Evolutionary conservation across 2,797 vertebrate species (phyloP).

Genomic region (Lates japonicus): DNA sequence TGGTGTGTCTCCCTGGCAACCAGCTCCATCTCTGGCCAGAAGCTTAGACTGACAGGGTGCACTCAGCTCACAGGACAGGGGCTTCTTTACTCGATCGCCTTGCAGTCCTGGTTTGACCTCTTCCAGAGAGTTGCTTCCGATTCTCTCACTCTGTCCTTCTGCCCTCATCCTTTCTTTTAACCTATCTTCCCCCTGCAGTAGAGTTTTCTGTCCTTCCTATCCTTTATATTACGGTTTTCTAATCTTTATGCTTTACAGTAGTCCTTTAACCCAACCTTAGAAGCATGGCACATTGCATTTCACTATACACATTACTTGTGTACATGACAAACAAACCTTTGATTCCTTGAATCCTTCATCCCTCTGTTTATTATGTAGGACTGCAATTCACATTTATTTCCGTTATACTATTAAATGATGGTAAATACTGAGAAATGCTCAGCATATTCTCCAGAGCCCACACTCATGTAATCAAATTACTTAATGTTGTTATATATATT

Average conservation of each 20-base stretch:
- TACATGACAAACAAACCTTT: background rate
- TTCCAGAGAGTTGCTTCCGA: conserved; percentile 4
- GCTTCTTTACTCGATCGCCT: conserved; percentile 34
- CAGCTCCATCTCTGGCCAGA: conserved; percentile 69
- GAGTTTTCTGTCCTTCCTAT: background rate
- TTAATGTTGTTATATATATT: background rate
- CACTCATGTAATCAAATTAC: background rate
- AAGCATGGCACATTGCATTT: background rate
- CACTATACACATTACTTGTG: background rate
- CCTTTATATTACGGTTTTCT: background rate
- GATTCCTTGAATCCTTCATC: background rate
- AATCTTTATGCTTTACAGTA: background rate
- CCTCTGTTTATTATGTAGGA: background rate
- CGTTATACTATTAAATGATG: background rate
- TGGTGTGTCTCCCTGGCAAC: conserved; percentile 85
- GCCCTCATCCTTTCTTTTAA: conserved; percentile 9
- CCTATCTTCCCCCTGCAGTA: background rate
- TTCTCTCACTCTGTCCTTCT: conserved; percentile 22
- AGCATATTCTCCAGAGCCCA: background rate
- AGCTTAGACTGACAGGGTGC: conserved; percentile 60
- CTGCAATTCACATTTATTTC: background rate
- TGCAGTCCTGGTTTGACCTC: conserved; percentile 55
- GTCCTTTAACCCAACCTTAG: no score
- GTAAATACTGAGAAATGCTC: background rate
- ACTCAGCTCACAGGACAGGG: conserved; percentile 59